Conservation (phyloP, 2,888 invertebrate species). For the Aleiodes testaceus region DNA sequence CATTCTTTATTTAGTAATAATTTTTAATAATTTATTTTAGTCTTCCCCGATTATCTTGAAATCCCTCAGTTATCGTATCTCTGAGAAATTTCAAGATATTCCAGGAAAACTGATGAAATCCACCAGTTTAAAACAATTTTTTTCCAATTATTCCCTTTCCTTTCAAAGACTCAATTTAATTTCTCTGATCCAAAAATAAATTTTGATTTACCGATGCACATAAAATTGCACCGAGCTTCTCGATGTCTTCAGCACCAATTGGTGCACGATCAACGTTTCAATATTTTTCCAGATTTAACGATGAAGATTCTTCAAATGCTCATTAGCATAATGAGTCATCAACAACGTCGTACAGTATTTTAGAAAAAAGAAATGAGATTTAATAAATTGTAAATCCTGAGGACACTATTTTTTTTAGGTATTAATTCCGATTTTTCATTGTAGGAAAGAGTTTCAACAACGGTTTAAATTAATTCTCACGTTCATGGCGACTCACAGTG, state of each 20-base stretch:
- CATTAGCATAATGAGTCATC: not conserved
- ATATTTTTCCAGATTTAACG: slow-evolving; percentile 3
- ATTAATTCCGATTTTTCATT: slow-evolving; percentile 39
- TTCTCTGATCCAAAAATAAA: slow-evolving; percentile 25
- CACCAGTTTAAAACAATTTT: too few species aligned
- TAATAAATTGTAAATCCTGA: not conserved
- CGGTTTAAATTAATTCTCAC: slow-evolving; percentile 89
- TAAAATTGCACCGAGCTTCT: slow-evolving; percentile 49
- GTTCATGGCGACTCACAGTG: slow-evolving; percentile 92
- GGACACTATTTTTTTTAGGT: slow-evolving; percentile 18
- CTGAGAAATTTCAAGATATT: not conserved
- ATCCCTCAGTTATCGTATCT: too few species aligned
- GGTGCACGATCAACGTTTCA: not conserved
- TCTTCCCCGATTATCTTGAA: slow-evolving; percentile 39
- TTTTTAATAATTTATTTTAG: slow-evolving; percentile 48
- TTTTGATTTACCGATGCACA: slow-evolving; percentile 45
- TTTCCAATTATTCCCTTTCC: slow-evolving; percentile 27
- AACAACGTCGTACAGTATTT: not conserved
- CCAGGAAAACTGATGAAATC: too few species aligned
- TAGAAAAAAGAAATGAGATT: not conserved
- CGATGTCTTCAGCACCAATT: slow-evolving; percentile 40
- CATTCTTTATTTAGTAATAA: slow-evolving; percentile 58
- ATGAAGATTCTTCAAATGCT: slow-evolving; percentile 34
- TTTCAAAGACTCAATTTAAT: not conserved
- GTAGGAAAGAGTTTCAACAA: slow-evolving; percentile 87